A percentile compares a stretch with the other conserved stretches of the same genome.
These are phyloP conservation scores for Cyphomyrus plagiostoma DNA, from an alignment of 2,113 vertebrate genomes.

Conservation along the genomic window DNA sequence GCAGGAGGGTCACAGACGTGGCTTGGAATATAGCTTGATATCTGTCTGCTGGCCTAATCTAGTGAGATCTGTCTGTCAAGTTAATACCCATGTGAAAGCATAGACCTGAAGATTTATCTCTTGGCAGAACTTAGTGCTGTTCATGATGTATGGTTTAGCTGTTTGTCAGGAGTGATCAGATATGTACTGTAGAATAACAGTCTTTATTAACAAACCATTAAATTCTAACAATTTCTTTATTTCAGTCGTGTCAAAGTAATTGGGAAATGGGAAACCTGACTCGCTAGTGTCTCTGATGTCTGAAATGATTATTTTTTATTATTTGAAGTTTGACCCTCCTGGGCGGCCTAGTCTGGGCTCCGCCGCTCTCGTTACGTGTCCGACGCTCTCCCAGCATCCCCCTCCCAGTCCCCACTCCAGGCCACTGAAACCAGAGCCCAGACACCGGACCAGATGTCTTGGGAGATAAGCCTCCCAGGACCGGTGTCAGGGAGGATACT, in stretches of 20 bases:
- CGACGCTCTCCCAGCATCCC: conserved; percentile 58
- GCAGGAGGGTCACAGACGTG: conserved; percentile 36
- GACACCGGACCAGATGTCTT: conserved; percentile 80
- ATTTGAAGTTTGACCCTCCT: background rate
- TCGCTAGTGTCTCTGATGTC: background rate
- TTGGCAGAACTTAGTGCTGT: background rate
- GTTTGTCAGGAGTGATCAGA: background rate
- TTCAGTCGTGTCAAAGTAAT: background rate
- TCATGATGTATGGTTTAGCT: background rate
- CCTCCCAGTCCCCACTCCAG: conserved; percentile 43
- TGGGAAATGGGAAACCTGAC: background rate
- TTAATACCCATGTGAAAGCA: background rate
- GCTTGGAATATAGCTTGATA: conserved; percentile 47
- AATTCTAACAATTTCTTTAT: conserved; percentile 10
- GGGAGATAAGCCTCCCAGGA: conserved; percentile 83
- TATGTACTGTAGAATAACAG: background rate
- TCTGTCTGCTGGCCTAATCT: conserved; percentile 46
- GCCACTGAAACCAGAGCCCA: conserved; percentile 79
- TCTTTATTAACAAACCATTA: conserved; percentile 53
- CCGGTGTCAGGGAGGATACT: conserved; percentile 72
- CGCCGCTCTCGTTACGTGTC: conserved; percentile 23
- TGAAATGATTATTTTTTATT: background rate
- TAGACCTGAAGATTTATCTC: background rate
- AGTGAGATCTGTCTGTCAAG: conserved; percentile 16
- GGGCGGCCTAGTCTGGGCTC: background rate